Base-by-base conservation (phyloP, 1,140 invertebrate genomes). In the Pomacea maculata region DNA sequence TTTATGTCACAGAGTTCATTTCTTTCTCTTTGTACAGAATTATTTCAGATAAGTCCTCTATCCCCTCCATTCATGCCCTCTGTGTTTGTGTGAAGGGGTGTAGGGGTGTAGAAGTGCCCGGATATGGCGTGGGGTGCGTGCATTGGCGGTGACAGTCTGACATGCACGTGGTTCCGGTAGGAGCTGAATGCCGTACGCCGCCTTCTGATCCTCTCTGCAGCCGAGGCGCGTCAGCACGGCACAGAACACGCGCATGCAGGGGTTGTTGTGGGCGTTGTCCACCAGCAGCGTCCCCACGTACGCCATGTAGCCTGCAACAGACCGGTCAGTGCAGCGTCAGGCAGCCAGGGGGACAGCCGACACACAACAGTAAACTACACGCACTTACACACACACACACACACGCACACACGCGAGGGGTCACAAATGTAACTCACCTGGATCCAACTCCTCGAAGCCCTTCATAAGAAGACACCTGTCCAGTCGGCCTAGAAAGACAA, bases 261-360 rank as follows among this genome's bases (percentile, higher is more conserved):
- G 85, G 45, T 86, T 81, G 80, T 85, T 85, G 80, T 86, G 83
- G 25, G 84, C 82, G 61, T 83, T 81, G 77, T 85, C 83, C 15
- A 85, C 85, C 68, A 84, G 76, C 54, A 84, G 57, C 77, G 83
- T 82, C 14, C 84, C 80, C 21, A 85, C 65, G 72, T 86, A 87
- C 17, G 80, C 78, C 29, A 70, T 77, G 74, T 83, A 83, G 61
- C 84, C 83, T 84, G 75, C 15, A 75, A 61, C 25, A n/a, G 64
- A 65, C 55, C 19, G 70, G 3, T 34, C 70, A 21, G 70, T 17
- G 70, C 5, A 72, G 5, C 70, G 21, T 4, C 21, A 72, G 70
- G 25, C 25, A 25, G 25, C 25, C 25, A 25, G 25, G 25, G 25
- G 25, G 70, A 65, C 64, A 65, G 2, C 17, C 2, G 17, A 2